Percentiles rank a stretch among this genome's conserved stretches.
Conservation (phyloP, 2,113 vertebrate genomes). For the Motacilla tschutschensis region DNA sequence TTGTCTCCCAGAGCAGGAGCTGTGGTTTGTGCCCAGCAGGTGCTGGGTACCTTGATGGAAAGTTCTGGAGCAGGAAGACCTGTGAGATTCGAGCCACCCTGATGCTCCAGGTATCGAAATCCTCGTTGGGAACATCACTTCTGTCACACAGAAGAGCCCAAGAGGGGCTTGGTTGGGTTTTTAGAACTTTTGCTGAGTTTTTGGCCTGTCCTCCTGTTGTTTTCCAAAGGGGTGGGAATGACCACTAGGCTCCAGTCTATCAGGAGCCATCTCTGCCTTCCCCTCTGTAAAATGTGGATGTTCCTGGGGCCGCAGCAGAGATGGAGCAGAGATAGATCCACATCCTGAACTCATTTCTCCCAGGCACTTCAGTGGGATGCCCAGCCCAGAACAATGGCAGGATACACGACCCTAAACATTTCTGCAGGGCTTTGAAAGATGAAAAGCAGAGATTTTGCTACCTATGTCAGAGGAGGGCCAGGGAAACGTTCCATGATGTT, state of each 20-base stretch:
- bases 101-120: not conserved
- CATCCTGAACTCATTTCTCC: constrained; percentile 64
- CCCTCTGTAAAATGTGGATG: not conserved
- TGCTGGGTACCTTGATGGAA: not conserved
- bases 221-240: not conserved
- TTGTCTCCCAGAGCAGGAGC: not conserved
- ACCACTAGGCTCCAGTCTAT: not conserved
- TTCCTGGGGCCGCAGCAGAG: constrained; percentile 7
- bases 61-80: not conserved
- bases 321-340: constrained; percentile 49
- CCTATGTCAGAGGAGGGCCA: constrained; percentile 21
- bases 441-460: not conserved
- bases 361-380: constrained; percentile 52
- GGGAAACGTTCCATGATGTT: not conserved
- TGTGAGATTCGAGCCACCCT: not conserved
- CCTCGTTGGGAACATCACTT: not conserved
- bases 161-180: no score
- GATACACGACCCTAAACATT: constrained; percentile 51
- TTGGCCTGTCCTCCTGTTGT: not conserved
- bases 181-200: not conserved
- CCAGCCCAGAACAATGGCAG: constrained; percentile 65
- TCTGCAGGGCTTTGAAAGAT: constrained; percentile 26
- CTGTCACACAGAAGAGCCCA: not conserved
- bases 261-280: not conserved
- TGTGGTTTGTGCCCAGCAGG: not conserved